Percentiles rank a stretch among this genome's conserved stretches.
phyloP scores from a whole-genome alignment of 2,888 invertebrate genomes.

The Pardosa pseudoannulata region DNA sequence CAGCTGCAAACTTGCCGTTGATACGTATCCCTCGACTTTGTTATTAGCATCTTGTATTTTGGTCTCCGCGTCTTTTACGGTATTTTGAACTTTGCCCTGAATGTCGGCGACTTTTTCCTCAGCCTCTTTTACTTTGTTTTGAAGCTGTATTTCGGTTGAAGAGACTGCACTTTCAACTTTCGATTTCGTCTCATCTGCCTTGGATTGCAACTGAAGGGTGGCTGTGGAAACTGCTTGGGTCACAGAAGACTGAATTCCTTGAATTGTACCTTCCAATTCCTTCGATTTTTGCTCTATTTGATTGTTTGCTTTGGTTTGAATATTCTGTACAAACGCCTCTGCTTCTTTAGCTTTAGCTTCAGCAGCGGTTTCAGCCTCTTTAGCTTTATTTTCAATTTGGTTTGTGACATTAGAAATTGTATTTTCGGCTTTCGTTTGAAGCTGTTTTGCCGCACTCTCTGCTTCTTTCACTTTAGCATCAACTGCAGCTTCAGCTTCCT shows the following conservation, averaged over 20 bases:
- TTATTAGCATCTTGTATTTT: conserved; percentile 33
- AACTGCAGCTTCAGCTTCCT: conserved; percentile 10
- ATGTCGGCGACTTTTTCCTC: conserved; percentile 24
- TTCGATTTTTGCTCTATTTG: conserved; percentile 25
- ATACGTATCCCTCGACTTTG: conserved; percentile 48
- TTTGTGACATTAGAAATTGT: conserved; percentile 11
- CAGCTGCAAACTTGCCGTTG: conserved; percentile 40
- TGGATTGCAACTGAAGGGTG: conserved; percentile 39
- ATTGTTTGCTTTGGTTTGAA: conserved; percentile 24
- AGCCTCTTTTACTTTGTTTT: not conserved
- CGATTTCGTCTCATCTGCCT: conserved; percentile 30
- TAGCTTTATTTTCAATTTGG: conserved; percentile 25
- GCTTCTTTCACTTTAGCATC: conserved; percentile 47
- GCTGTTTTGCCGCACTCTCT: conserved; percentile 27
- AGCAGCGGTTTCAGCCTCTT: conserved; percentile 4
- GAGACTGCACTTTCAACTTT: conserved; percentile 19
- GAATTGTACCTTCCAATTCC: conserved; percentile 22
- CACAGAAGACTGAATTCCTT: conserved; percentile 30
- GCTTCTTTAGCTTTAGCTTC: conserved; percentile 42
- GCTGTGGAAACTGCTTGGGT: conserved; percentile 28
- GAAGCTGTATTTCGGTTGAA: not conserved
- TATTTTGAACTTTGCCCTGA: conserved; percentile 16
- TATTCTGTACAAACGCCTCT: conserved; percentile 30
- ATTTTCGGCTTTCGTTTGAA: conserved; percentile 39
- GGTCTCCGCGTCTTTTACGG: conserved; percentile 31